phyloP scores from a whole-genome alignment of 2,888 invertebrate genomes.

The Salticus scenicus region DNA sequence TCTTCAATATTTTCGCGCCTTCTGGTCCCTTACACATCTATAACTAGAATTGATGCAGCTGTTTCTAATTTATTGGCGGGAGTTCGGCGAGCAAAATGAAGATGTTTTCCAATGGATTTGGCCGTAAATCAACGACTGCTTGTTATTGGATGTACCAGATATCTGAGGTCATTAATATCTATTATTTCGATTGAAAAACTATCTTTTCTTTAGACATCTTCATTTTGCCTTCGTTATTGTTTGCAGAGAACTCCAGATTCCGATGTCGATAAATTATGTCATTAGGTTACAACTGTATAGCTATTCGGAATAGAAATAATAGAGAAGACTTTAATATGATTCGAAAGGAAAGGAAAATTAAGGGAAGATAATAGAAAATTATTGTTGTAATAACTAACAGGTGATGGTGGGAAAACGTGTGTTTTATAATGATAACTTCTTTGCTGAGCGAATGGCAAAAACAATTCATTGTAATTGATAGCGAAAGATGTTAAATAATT shows the following conservation, averaged over 20 bases:
- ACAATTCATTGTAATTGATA: neutral
- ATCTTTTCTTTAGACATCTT: constrained; percentile 9
- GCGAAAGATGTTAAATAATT: neutral
- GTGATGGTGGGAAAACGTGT: neutral
- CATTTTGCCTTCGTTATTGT: constrained; percentile 18
- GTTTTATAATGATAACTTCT: neutral
- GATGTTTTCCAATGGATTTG: constrained; percentile 19
- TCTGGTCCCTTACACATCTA: neutral
- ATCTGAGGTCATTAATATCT: constrained; percentile 29
- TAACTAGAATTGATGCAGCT: neutral
- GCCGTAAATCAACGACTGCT: constrained; percentile 18
- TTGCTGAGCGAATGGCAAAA: neutral
- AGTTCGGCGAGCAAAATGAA: constrained; percentile 4
- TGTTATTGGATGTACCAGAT: constrained; percentile 30
- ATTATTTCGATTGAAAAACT: constrained; percentile 19
- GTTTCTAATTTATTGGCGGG: constrained; percentile 17
- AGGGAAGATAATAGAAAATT: neutral
- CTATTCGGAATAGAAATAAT: neutral
- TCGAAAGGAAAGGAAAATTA: neutral
- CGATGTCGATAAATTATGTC: constrained; percentile 10
- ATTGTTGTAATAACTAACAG: neutral
- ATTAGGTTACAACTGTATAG: neutral
- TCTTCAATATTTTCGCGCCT: constrained; percentile 16
- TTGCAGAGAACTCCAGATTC: neutral
- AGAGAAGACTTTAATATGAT: neutral